These are phyloP conservation scores for Pardalotus punctatus DNA, from an alignment of 2,113 vertebrate genomes.

Conservation along the genomic window DNA sequence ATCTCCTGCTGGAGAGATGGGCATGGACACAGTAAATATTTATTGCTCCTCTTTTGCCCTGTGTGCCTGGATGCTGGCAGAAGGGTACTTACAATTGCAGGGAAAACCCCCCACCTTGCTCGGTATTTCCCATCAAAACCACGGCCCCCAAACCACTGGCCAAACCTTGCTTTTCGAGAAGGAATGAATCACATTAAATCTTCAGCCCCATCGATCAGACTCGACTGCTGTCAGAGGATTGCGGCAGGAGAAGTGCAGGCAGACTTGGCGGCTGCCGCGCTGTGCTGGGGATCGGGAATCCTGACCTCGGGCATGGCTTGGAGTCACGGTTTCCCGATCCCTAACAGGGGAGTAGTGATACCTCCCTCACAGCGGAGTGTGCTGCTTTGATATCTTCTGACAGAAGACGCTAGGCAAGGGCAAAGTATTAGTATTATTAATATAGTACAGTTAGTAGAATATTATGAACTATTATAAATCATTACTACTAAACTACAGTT, in stretches of 20 bases:
- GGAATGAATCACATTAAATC: conserved; percentile 14
- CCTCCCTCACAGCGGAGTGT: neutral
- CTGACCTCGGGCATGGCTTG: neutral
- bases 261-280: neutral
- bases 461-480: conserved; percentile 69
- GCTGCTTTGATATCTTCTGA: conserved; percentile 34
- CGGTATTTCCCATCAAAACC: neutral
- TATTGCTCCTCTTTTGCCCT: neutral
- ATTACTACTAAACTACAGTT: conserved; percentile 61
- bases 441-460: conserved; percentile 68
- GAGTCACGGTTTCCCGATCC: neutral
- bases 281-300: neutral
- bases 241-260: neutral
- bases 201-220: neutral
- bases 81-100: neutral
- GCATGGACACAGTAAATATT: neutral
- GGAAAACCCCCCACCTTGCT: neutral
- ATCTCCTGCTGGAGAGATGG: neutral
- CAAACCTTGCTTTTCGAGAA: conserved; percentile 2
- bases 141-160: neutral
- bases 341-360: neutral
- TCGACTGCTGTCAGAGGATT: neutral
- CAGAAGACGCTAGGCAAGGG: conserved; percentile 39
- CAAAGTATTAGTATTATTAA: conserved; percentile 68
- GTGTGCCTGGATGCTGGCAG: neutral